phyloP scores from a whole-genome alignment of 2,888 invertebrate genomes.

The Orthonevra nobilis region DNA sequence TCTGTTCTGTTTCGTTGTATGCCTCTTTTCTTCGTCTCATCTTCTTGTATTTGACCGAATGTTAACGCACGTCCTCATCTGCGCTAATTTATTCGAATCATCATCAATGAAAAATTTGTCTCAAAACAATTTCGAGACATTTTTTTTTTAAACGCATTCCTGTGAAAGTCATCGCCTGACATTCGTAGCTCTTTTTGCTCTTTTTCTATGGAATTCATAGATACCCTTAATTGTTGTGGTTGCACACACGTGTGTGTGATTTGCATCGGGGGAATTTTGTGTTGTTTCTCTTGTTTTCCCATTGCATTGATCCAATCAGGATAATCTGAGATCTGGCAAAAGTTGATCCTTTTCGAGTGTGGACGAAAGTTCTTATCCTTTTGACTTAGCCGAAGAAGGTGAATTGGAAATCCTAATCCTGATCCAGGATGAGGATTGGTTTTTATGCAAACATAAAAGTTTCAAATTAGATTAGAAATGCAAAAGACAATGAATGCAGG shows the following conservation, averaged over 20 bases:
- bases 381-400: slow-evolving; percentile 54
- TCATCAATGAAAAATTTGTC: slow-evolving; percentile 63
- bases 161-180: slow-evolving; percentile 38
- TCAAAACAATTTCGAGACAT: slow-evolving; percentile 13
- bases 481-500: slow-evolving; percentile 44
- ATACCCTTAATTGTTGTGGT: too few species aligned
- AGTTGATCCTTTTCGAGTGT: slow-evolving; percentile 62
- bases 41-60: slow-evolving; percentile 59
- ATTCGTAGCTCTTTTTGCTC: neutral
- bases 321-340: slow-evolving; percentile 63
- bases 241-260: slow-evolving; percentile 50
- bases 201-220: slow-evolving; percentile 27
- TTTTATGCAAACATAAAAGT: slow-evolving; percentile 37
- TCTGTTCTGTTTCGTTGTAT: slow-evolving; percentile 61
- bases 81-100: slow-evolving; percentile 66
- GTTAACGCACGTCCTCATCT: slow-evolving; percentile 57
- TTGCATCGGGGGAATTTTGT: slow-evolving; percentile 43
- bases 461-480: slow-evolving; percentile 62
- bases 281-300: slow-evolving; percentile 27
- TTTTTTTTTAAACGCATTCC: slow-evolving; percentile 48
- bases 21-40: slow-evolving; percentile 16
- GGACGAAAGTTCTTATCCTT: slow-evolving; percentile 57
- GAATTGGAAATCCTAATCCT: slow-evolving; percentile 37
- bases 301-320: slow-evolving; percentile 69
- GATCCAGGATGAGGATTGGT: slow-evolving; percentile 31